phyloP scores from a whole-genome alignment of 1,140 invertebrate genomes.

The Adelges cooleyi region DNA sequence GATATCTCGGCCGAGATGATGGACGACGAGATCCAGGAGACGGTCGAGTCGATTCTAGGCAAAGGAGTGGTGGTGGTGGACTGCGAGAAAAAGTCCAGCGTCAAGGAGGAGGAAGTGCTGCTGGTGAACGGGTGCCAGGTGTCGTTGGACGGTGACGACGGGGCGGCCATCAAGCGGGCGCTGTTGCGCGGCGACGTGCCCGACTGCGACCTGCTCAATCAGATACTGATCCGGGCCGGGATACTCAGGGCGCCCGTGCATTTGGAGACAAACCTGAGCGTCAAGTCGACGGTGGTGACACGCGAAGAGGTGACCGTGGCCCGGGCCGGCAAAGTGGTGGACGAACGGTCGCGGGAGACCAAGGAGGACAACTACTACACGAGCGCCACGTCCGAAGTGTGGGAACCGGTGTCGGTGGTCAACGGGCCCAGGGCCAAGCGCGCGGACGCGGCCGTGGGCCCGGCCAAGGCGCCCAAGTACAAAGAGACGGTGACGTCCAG shows the following conservation, averaged over 20 bases:
- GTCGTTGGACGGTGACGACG: slow-evolving; percentile 55
- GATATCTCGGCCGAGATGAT: slow-evolving; percentile 37
- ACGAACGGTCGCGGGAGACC: slow-evolving; percentile 58
- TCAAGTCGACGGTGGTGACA: slow-evolving; percentile 59
- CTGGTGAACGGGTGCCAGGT: slow-evolving; percentile 63
- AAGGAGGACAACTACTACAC: slow-evolving; percentile 61
- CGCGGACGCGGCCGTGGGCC: background rate
- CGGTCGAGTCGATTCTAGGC: slow-evolving; percentile 62
- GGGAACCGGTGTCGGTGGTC: slow-evolving; percentile 44
- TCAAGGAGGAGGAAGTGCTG: slow-evolving; percentile 60
- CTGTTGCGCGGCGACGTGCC: slow-evolving; percentile 58
- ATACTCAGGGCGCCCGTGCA: slow-evolving; percentile 52
- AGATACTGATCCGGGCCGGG: slow-evolving; percentile 47
- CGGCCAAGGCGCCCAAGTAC: background rate
- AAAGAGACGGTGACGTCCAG: slow-evolving; percentile 21
- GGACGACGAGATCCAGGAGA: slow-evolving; percentile 67
- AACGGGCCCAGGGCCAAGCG: background rate
- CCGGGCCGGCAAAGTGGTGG: slow-evolving; percentile 53
- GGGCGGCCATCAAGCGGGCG: slow-evolving; percentile 55
- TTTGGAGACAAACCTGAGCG: slow-evolving; percentile 58
- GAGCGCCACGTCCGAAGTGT: slow-evolving; percentile 54
- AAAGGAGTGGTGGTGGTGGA: slow-evolving; percentile 62
- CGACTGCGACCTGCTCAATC: slow-evolving; percentile 58
- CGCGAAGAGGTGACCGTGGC: slow-evolving; percentile 61
- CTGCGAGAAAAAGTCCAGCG: slow-evolving; percentile 59